These are phyloP conservation scores for Hirtodrosophila duncani DNA, from an alignment of 2,888 invertebrate genomes.

Conservation along the genomic window DNA sequence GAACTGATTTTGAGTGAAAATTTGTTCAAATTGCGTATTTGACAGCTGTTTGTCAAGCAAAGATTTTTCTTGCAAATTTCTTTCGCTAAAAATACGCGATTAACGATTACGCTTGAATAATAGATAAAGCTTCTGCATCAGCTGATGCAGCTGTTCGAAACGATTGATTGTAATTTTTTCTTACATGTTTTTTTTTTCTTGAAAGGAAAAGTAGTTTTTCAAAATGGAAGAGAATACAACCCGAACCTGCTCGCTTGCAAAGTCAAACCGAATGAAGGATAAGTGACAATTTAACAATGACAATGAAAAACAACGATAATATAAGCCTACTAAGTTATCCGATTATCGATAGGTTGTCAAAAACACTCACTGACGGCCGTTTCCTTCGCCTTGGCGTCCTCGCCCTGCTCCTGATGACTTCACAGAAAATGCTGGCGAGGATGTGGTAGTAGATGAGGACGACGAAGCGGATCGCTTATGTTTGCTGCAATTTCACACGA, in stretches of 20 bases:
- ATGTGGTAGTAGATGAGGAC: slow-evolving; percentile 11
- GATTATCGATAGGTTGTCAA: slow-evolving; percentile 1
- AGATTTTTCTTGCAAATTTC: background rate
- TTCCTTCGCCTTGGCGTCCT: slow-evolving; percentile 10
- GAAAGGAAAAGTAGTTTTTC: slow-evolving; percentile 3
- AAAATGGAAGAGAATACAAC: too few species aligned
- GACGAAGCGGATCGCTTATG: slow-evolving; percentile 21
- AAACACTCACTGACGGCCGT: background rate
- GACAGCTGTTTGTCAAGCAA: background rate
- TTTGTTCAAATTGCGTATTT: slow-evolving; percentile 5
- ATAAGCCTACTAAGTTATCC: slow-evolving; percentile 37
- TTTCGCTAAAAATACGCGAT: too few species aligned
- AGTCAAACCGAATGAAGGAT: slow-evolving; percentile 32
- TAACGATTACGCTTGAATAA: too few species aligned
- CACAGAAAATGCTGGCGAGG: slow-evolving; percentile 11
- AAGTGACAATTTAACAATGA: slow-evolving; percentile 34
- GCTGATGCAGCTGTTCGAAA: background rate
- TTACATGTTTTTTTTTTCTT: slow-evolving; percentile 21
- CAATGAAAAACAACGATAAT: too few species aligned
- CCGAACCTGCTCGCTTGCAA: slow-evolving; percentile 34
- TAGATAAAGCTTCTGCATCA: background rate
- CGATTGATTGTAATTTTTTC: slow-evolving; percentile 5
- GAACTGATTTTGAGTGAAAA: slow-evolving; percentile 21
- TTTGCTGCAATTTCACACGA: slow-evolving; percentile 1
- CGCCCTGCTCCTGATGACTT: slow-evolving; percentile 15